Evolutionary conservation across 2,113 vertebrate species (phyloP).

Genomic region (Clupea harengus): DNA sequence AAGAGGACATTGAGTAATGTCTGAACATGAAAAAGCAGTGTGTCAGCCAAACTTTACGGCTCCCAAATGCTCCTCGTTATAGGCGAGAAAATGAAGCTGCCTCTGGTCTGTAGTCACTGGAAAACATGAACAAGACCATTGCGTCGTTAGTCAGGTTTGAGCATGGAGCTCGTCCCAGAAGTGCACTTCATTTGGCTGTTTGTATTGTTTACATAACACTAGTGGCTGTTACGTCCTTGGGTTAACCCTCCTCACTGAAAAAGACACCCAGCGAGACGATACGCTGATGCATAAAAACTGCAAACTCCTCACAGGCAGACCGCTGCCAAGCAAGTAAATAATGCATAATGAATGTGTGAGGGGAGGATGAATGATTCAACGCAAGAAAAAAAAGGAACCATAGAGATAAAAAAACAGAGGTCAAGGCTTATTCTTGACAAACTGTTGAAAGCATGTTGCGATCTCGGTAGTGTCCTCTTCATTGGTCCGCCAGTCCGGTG

Average conservation of each 20-base stretch:
- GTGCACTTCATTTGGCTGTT: not conserved
- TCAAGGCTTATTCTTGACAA: not conserved
- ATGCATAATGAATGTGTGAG: slow-evolving; percentile 30
- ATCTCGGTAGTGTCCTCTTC: not conserved
- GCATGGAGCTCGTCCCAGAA: not conserved
- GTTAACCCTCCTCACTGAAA: not conserved
- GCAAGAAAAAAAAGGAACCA: not conserved
- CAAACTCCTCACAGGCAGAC: slow-evolving; percentile 47
- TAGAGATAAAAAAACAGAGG: not conserved
- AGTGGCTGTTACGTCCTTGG: not conserved
- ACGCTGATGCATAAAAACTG: slow-evolving; percentile 45
- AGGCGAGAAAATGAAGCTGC: not conserved
- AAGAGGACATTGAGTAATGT: slow-evolving; percentile 36
- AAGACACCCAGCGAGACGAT: not conserved
- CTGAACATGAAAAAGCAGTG: slow-evolving; percentile 36
- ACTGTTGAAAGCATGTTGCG: not conserved
- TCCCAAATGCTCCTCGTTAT: not conserved
- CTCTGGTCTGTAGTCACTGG: not conserved
- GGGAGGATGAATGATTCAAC: not conserved
- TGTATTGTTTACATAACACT: not conserved
- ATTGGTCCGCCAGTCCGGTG: not conserved
- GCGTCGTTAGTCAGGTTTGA: not conserved
- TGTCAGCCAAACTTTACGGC: slow-evolving; percentile 30
- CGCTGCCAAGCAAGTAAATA: slow-evolving; percentile 58
- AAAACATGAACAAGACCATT: not conserved